Evolutionary conservation across 2,797 vertebrate genomes (phyloP), one percentile per base, ranked within the genome.

Genomic region (Fratercula arctica): DNA sequence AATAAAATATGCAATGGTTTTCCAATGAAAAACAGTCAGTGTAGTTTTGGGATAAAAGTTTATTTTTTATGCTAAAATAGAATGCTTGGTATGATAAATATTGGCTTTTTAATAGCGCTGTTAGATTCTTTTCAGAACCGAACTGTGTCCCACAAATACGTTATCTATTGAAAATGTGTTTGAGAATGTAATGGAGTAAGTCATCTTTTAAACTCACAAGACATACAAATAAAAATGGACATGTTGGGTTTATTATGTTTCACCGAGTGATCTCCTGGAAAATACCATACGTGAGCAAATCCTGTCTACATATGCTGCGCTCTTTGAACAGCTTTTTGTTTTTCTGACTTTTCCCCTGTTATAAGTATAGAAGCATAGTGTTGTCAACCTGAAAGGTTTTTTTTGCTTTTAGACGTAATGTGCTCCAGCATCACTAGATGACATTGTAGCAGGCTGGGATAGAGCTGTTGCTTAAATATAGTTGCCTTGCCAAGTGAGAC

Each of bases 221-320:
- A 5, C 33, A 19, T 19, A 46, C 23, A 87, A 82, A 28, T 39
- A 48, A 75, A 56, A 78, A 26, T 11, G 15, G 37, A 4, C 3
- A 9, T 33, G 15, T 15, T 80, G 0, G 2, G 3, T 77, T 92
- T 74, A 48, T 66, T 51, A 10, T 2, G 2, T 37, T 80, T 64
- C 73, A 64, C 31, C 41, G 60, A 39, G 28, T 11, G 9, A 45
- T 69, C 6, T 85, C 15, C 21, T 53, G 33, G 33, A 66, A 50
- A 79, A 82, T 54, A 37, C 4, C 18, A 26, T 13, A 15, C 0
- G 0, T 1, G 20, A 75, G 16, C 10, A 63, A 80, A 85, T 48
- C 10, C 5, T 35, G 6, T 43, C 25, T 45, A 2, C 0, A 0
- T 8, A 10, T 16, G 10, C 29, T 74, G 28, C 10, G 28, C 10